Evolutionary conservation across 2,797 vertebrate genomes (phyloP), one percentile per base, ranked within the genome.

Genomic region (Acridotheres tristis): DNA sequence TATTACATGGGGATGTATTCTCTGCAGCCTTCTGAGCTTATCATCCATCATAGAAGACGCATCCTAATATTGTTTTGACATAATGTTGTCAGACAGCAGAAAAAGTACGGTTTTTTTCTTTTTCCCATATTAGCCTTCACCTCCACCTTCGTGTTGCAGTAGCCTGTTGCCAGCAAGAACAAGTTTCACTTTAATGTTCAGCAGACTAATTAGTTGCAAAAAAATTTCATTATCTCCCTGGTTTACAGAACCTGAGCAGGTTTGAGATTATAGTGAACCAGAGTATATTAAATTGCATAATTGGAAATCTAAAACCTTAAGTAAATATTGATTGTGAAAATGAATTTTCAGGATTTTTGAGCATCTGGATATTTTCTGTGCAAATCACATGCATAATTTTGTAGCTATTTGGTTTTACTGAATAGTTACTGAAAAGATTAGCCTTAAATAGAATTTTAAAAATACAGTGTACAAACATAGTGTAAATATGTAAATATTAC

Each of bases 341-440:
- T 68, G 11, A 82, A 48, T 75, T 77, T 84, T 85, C 68, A 76
- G 26, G 27, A 83, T 62, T 94, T 92, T 85, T 4, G 8, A 89
- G 20, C 11, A 27, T 68, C n/a, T 81, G 45, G 7, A 29, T 88
- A 40, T 16, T 17, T 90, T 93, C 53, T 87, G 9, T 73, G 43
- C 65, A 89, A 42, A 21, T 40, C 50, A 84, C 19, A 40, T 50
- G 29, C 23, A 55, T 48, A 59, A 7, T 84, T 87, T 59, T 65
- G 11, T 77, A 91, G 62, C 21, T 90, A 23, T 26, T 85, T 78
- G 19, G 42, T 83, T 90, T 92, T 90, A 55, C 23, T 87, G 53
- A 57, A 36, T 76, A 76, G 54, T 89, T 77, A 67, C 20, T 92
- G 63, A 85, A 94, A 93, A 82, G 55, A 66, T 38, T 68, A 90